Evolutionary conservation across 92 coral and sea anemone species (phyloP).

Genomic region (Porites divaricata): DNA sequence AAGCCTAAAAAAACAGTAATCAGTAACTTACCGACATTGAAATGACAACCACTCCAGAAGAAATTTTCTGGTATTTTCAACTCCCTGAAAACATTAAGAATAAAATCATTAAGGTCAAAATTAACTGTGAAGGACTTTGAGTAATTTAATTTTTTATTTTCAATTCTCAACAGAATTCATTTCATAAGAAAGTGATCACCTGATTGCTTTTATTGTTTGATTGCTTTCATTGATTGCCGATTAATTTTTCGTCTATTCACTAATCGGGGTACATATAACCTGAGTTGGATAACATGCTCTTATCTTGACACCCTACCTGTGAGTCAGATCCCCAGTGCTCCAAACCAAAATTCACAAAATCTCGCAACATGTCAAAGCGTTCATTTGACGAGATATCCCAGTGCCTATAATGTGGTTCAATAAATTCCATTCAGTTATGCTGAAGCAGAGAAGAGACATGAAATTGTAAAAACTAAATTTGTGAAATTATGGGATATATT

Average conservation of each 20-base stretch:
- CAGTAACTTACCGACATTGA: constrained; percentile 76
- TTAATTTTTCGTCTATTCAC: too few relatives aligned
- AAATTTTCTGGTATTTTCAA: constrained; percentile 92
- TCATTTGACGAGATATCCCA: constrained; percentile 97
- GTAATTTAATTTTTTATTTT: neutral
- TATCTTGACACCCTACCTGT: constrained; percentile 56
- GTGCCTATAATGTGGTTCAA: constrained; percentile 60
- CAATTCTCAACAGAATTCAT: too few relatives aligned
- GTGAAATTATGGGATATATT: too few relatives aligned
- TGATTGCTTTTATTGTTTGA: too few relatives aligned
- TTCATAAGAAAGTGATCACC: neutral
- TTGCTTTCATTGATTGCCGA: too few relatives aligned
- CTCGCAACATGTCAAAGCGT: constrained; percentile 82
- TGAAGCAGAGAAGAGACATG: neutral
- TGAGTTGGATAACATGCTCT: too few relatives aligned
- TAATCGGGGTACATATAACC: too few relatives aligned
- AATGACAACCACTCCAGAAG: constrained; percentile 97
- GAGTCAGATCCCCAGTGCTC: constrained; percentile 99
- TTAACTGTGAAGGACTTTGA: neutral
- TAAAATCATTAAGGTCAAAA: neutral
- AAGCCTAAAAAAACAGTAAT: neutral
- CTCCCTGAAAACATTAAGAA: constrained; percentile 73
- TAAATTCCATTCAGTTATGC: neutral
- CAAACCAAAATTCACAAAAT: constrained; percentile 85
- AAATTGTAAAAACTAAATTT: neutral